Percentiles rank a stretch among this genome's conserved stretches.
Evolutionary conservation across 2,797 vertebrate species (phyloP).

Genomic region (Anguilla anguilla): DNA sequence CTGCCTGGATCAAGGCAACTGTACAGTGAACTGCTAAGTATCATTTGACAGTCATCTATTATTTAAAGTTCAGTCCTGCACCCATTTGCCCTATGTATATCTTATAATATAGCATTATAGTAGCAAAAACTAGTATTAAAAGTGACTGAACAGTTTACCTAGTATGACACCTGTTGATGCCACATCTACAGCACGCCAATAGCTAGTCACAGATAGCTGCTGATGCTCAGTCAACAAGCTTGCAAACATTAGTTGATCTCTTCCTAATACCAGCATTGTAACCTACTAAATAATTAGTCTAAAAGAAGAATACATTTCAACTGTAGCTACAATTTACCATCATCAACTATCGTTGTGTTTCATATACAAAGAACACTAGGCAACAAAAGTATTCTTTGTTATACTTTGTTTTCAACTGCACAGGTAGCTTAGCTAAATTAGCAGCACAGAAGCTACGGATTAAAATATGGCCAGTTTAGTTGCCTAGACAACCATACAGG

Average conservation of each 20-base stretch:
- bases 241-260: not conserved
- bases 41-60: not conserved
- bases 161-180: not conserved
- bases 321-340: not conserved
- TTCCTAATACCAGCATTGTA: not conserved
- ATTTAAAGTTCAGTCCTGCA: not conserved
- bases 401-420: not conserved
- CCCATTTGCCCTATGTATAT: not conserved
- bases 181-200: not conserved
- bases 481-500: not conserved
- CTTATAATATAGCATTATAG: not conserved
- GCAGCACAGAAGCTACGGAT: not conserved
- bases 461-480: not conserved
- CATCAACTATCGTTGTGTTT: not conserved
- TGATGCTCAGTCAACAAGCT: not conserved
- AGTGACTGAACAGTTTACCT: not conserved
- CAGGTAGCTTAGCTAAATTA: not conserved
- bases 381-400: not conserved
- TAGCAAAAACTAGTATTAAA: not conserved
- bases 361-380: not conserved
- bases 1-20: constrained; percentile 27
- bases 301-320: not conserved
- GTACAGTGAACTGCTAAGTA: constrained; percentile 17
- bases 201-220: not conserved
- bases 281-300: not conserved